Conservation (phyloP, 2,113 vertebrate genomes). For the Oplegnathus fasciatus region DNA sequence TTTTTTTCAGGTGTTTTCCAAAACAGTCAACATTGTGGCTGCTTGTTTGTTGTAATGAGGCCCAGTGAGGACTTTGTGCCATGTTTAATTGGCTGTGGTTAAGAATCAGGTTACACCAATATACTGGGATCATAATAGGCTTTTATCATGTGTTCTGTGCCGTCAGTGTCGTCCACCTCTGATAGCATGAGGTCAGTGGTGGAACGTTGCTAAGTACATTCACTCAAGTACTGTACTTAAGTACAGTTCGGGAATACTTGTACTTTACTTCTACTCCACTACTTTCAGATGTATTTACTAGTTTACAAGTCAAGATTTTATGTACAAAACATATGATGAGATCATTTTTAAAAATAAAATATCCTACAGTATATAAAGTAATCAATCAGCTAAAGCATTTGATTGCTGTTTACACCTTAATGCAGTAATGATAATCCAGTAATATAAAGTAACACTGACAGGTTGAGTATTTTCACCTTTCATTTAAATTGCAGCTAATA, state of each 20-base stretch:
- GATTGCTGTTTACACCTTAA: background rate
- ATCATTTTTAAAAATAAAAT: background rate
- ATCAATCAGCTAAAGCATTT: background rate
- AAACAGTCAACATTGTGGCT: conserved; percentile 18
- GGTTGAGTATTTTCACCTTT: background rate
- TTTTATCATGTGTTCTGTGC: conserved; percentile 1
- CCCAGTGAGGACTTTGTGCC: conserved; percentile 19
- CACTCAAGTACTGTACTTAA: background rate
- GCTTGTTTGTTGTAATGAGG: conserved; percentile 45
- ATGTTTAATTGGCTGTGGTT: conserved; percentile 40
- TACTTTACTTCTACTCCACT: background rate
- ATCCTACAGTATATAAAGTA: background rate
- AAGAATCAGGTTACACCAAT: conserved; percentile 3
- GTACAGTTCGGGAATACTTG: background rate
- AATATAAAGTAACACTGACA: background rate
- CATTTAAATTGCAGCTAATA: background rate
- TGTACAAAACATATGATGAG: background rate
- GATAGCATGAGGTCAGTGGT: background rate
- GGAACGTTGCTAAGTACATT: background rate
- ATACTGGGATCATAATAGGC: conserved; percentile 1
- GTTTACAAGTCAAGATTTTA: background rate
- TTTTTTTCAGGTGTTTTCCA: conserved; percentile 33
- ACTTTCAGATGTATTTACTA: background rate
- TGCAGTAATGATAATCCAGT: background rate
- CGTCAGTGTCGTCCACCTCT: background rate